Conservation (phyloP, 2,888 invertebrate genomes). For the Ischnura elegans region DNA sequence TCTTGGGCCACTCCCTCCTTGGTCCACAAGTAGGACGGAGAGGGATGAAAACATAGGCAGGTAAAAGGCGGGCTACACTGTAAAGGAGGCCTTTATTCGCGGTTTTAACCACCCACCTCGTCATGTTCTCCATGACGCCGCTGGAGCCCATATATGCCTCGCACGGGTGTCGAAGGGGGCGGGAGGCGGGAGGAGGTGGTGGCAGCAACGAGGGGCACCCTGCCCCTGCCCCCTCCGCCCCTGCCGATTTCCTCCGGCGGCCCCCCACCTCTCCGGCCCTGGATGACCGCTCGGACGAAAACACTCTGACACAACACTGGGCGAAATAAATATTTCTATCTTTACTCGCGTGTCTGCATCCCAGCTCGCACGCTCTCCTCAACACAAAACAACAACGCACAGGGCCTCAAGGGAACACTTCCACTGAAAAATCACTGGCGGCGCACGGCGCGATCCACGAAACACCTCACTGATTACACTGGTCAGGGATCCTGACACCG, state of each 20-base stretch:
- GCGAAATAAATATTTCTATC: not conserved
- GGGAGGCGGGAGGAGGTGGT: conserved; percentile 16
- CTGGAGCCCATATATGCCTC: conserved; percentile 65
- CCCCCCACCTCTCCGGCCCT: conserved; percentile 1
- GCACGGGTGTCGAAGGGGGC: conserved; percentile 58
- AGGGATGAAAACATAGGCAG: not conserved
- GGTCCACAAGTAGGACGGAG: not conserved
- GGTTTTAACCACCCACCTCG: conserved; percentile 22
- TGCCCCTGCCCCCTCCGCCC: conserved; percentile 52
- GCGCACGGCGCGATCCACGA: not conserved
- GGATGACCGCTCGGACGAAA: not conserved
- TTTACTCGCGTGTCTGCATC: too few species aligned
- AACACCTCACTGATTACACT: conserved; percentile 9
- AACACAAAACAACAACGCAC: not conserved
- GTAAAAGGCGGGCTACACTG: not conserved
- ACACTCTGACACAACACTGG: not conserved
- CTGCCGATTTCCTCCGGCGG: not conserved
- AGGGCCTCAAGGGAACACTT: not conserved
- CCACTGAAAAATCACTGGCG: too few species aligned
- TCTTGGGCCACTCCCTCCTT: not conserved
- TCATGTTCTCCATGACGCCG: conserved; percentile 50
- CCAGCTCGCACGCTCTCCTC: too few species aligned
- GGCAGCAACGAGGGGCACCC: conserved; percentile 20
- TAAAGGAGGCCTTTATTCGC: not conserved
- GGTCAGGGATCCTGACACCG: conserved; percentile 61